Conservation (phyloP, 2,113 vertebrate genomes). For the Albula glossodonta region DNA sequence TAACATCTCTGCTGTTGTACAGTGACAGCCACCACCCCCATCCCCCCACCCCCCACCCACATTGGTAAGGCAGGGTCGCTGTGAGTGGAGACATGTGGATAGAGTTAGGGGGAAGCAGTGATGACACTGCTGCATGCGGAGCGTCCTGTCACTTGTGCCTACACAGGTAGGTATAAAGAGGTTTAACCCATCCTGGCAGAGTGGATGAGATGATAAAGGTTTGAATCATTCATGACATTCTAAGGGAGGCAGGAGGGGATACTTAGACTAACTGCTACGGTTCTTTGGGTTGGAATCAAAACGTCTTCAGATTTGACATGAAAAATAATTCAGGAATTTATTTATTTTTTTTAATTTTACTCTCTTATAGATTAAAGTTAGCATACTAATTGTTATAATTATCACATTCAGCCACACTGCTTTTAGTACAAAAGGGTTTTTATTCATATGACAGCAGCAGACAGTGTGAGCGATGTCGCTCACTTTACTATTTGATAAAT, state of each 20-base stretch:
- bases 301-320: neutral
- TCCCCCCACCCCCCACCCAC: neutral
- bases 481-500: too few relatives aligned
- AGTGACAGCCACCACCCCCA: conserved; percentile 40
- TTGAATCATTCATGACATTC: neutral
- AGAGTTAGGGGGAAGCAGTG: conserved; percentile 36
- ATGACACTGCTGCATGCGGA: conserved; percentile 43
- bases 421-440: too few relatives aligned
- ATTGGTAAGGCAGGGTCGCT: conserved; percentile 27
- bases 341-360: neutral
- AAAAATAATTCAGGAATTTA: neutral
- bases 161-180: conserved; percentile 37
- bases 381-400: too few relatives aligned
- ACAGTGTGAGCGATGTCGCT: too few relatives aligned
- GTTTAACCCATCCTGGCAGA: neutral
- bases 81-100: conserved; percentile 27
- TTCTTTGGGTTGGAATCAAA: neutral
- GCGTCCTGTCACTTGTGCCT: conserved; percentile 37
- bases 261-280: neutral
- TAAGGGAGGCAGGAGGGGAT: neutral
- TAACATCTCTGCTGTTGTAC: conserved; percentile 29
- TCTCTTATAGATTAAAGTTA: neutral
- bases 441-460: too few relatives aligned
- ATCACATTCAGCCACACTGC: too few relatives aligned
- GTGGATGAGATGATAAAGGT: neutral